Conservation (phyloP, 2,888 invertebrate genomes). For the Tholera decimalis region DNA sequence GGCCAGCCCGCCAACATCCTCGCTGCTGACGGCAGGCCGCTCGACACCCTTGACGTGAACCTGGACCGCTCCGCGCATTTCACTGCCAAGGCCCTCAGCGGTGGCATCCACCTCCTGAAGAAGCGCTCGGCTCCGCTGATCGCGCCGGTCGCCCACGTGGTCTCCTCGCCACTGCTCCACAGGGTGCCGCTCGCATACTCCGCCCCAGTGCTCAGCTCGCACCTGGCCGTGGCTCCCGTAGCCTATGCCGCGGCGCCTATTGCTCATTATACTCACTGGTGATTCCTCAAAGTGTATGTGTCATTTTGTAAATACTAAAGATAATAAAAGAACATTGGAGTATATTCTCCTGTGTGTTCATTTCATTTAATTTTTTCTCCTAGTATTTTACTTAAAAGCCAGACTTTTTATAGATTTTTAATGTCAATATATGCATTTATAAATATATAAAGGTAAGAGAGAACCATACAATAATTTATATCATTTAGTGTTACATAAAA, state of each 20-base stretch:
- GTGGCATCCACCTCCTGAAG: slow-evolving; percentile 75
- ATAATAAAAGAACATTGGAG: slow-evolving; percentile 6
- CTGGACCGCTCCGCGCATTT: slow-evolving; percentile 84
- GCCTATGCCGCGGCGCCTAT: slow-evolving; percentile 42
- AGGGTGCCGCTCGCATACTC: slow-evolving; percentile 72
- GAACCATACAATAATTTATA: no score
- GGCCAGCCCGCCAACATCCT: slow-evolving; percentile 86
- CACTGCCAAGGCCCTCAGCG: slow-evolving; percentile 77
- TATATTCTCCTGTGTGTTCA: neutral
- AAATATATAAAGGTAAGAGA: no score
- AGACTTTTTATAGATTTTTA: no score
- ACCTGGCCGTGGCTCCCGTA: slow-evolving; percentile 42
- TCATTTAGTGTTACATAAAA: no score
- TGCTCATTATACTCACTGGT: slow-evolving; percentile 26
- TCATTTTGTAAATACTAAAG: slow-evolving; percentile 15
- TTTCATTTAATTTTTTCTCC: no score
- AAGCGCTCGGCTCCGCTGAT: slow-evolving; percentile 75
- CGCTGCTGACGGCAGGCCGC: slow-evolving; percentile 84
- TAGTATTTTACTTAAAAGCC: no score
- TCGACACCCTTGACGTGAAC: slow-evolving; percentile 86
- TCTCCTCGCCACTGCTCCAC: slow-evolving; percentile 45
- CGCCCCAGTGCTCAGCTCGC: slow-evolving; percentile 66
- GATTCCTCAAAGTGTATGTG: neutral
- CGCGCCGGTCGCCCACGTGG: slow-evolving; percentile 58
- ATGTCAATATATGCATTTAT: no score